Evolutionary conservation across 2,113 vertebrate species (phyloP), one percentile per base, ranked within the genome.

Genomic region (Oophaga pumilio): DNA sequence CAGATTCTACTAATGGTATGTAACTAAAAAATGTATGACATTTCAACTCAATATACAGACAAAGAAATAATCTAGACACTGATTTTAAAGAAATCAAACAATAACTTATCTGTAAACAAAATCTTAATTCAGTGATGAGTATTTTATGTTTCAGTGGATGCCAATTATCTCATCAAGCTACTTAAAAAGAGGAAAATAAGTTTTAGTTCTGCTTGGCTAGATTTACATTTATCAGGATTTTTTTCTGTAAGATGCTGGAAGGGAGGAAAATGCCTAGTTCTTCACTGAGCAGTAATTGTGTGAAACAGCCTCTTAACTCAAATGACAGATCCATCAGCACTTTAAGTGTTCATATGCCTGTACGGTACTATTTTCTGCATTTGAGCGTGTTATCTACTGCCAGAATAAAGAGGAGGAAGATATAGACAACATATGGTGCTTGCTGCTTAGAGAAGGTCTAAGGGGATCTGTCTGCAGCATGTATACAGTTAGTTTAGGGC

Each of bases 371-470:
- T 62, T 87, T 82, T 76, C 53, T 83, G 56, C 76, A 57, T 82
- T 87, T 87, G 56, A 82, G 79, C 71, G 24, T 87, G 56, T 82
- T 82, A 87, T 87, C 81, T 87, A 28, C n/a, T 87, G 86, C 86
- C 86, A 87, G 71, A 43, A 56, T 76, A n/a, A 87, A 62, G 69
- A 74, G 79, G 24, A 60, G 62, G n/a, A 80, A 76, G 64, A 76
- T 76, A 87, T 83, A 83, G 69, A 64, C 9, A 82, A 66, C 86
- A 87, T 87, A 87, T 87, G 86, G 86, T 87, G 69, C 69, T 80
- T 74, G 33, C 80, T 76, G 68, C 80, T 87, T 57, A 76, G 79
- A 76, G 79, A 83, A 66, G 50, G 79, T 87, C 86, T 87, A 69
- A 66, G 60, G 86, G 86, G 86, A 87, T 76, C 86, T 87, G 86